A percentile compares a stretch with the other conserved stretches of the same genome.
phyloP scores from a whole-genome alignment of 2,113 vertebrate genomes.

The Lophochroa leadbeateri region DNA sequence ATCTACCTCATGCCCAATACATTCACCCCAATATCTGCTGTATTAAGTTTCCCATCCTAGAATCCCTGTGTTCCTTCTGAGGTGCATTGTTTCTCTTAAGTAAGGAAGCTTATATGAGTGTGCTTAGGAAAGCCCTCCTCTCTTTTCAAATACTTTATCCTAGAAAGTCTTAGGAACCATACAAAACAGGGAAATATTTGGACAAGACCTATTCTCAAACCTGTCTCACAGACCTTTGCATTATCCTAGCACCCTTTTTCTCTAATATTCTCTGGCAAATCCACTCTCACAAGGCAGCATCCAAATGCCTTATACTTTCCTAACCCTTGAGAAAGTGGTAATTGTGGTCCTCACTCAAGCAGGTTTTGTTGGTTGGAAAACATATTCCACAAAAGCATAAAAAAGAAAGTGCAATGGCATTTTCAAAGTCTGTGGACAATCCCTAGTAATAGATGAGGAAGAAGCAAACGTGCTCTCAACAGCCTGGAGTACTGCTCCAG shows the following conservation, averaged over 20 bases:
- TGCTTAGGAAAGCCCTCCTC: not conserved
- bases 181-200: not conserved
- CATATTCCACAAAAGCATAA: not conserved
- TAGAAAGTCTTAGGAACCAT: not conserved
- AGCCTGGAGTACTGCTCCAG: not conserved
- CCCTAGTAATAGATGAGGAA: not conserved
- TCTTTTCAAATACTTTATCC: not conserved
- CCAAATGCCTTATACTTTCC: not conserved
- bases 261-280: not conserved
- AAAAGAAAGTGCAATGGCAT: not conserved
- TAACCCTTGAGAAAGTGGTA: not conserved
- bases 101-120: not conserved
- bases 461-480: not conserved
- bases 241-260: not conserved
- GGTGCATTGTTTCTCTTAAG: not conserved
- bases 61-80: not conserved
- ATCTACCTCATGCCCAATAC: not conserved
- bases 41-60: not conserved
- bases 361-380: not conserved
- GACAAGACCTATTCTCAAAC: not conserved
- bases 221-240: not conserved
- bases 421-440: not conserved
- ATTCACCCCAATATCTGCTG: not conserved
- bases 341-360: not conserved
- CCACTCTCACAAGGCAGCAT: not conserved